These are phyloP conservation scores for Hestina assimilis DNA, from an alignment of 1,140 invertebrate species.

Conservation along the genomic window DNA sequence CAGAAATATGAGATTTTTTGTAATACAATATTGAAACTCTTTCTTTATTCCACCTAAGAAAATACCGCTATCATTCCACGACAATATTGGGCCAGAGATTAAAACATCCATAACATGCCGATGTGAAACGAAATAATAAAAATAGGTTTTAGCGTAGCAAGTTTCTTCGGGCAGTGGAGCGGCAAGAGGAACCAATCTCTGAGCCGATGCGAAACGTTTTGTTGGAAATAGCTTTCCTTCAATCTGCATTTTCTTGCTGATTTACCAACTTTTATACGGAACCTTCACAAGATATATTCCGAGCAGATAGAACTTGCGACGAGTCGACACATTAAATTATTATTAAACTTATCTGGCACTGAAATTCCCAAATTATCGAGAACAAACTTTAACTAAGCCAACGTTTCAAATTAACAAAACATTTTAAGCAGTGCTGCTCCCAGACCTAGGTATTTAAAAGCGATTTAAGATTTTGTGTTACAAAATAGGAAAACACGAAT, in stretches of 20 bases:
- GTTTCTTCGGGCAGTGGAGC: slow-evolving; percentile 69
- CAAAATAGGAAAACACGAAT: neutral
- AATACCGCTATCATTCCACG: slow-evolving; percentile 32
- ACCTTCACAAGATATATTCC: slow-evolving; percentile 54
- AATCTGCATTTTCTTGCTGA: slow-evolving; percentile 78
- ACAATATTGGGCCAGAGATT: slow-evolving; percentile 54
- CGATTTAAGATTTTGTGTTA: slow-evolving; percentile 7
- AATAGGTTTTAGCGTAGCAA: slow-evolving; percentile 71
- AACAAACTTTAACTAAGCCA: slow-evolving; percentile 25
- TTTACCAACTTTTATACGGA: slow-evolving; percentile 75
- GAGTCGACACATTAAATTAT: slow-evolving; percentile 61
- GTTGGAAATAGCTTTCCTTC: slow-evolving; percentile 77
- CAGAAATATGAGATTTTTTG: neutral
- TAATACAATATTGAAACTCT: slow-evolving; percentile 7
- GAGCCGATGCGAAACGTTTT: slow-evolving; percentile 74
- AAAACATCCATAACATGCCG: slow-evolving; percentile 61
- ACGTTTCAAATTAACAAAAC: slow-evolving; percentile 19
- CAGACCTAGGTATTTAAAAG: slow-evolving; percentile 18
- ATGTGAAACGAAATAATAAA: slow-evolving; percentile 72
- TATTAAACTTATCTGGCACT: slow-evolving; percentile 44
- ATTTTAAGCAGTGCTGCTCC: slow-evolving; percentile 10
- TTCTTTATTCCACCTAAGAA: slow-evolving; percentile 14
- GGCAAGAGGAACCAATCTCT: slow-evolving; percentile 74
- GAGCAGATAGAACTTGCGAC: slow-evolving; percentile 41
- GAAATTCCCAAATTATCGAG: slow-evolving; percentile 20